A percentile compares a stretch with the other conserved stretches of the same genome.
Conservation (phyloP, 1,140 invertebrate genomes). For the Pristionchus pacificus region DNA sequence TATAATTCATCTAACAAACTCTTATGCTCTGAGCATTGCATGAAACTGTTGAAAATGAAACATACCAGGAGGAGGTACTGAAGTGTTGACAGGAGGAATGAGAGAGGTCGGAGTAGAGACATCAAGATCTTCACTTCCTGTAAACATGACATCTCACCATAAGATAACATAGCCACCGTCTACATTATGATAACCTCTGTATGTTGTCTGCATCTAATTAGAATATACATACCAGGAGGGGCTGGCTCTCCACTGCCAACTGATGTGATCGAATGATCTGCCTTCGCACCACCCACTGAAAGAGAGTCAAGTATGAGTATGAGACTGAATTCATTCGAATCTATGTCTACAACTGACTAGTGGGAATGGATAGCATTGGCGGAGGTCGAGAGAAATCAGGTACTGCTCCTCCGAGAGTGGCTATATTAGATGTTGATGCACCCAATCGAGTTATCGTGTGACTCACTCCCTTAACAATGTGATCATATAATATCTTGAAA, state of each 20-base stretch:
- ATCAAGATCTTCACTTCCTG: too few relatives aligned
- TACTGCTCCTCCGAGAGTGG: not conserved
- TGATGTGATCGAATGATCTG: not conserved
- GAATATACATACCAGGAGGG: constrained; percentile 12
- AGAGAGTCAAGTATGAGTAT: not conserved
- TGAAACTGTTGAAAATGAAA: too few relatives aligned
- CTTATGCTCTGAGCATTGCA: not conserved
- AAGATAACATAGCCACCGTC: too few relatives aligned
- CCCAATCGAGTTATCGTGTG: not conserved
- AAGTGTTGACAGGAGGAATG: too few relatives aligned
- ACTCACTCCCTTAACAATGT: not conserved
- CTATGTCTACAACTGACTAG: not conserved
- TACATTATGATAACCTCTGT: too few relatives aligned
- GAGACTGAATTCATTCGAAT: constrained; percentile 1
- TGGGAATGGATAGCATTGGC: constrained; percentile 8
- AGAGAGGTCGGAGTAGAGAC: too few relatives aligned
- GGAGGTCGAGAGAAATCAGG: constrained; percentile 17
- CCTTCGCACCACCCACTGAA: not conserved
- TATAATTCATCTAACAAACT: not conserved
- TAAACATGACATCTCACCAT: too few relatives aligned
- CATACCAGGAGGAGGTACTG: too few relatives aligned
- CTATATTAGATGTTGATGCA: not conserved
- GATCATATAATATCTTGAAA: constrained; percentile 4
- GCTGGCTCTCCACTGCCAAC: constrained; percentile 8
- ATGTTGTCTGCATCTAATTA: not conserved